These are phyloP conservation scores for Lytechinus variegatus DNA, from an alignment of 35 echinoderm and acorn worm genomes.

Conservation along the genomic window DNA sequence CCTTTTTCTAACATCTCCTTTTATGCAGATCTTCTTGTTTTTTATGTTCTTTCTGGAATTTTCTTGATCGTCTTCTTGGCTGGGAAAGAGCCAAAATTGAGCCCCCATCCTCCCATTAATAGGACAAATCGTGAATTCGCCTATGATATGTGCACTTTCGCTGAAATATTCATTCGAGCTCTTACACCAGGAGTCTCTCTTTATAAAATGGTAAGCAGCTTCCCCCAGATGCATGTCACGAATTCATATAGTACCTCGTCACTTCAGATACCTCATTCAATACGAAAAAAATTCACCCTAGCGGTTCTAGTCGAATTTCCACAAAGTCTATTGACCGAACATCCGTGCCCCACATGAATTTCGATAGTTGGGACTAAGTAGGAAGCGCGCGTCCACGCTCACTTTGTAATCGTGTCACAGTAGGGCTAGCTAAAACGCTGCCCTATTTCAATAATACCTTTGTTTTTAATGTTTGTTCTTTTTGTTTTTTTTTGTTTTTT, in stretches of 20 bases:
- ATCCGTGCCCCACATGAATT: neutral
- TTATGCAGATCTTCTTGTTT: no score
- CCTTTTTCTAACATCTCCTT: no score
- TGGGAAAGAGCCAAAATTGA: no score
- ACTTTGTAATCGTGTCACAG: neutral
- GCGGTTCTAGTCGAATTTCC: neutral
- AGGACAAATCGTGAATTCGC: no score
- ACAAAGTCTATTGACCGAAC: conserved; percentile 11
- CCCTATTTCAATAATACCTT: no score
- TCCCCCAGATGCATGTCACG: neutral
- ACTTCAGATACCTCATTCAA: neutral
- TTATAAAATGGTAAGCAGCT: neutral
- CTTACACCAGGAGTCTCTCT: neutral
- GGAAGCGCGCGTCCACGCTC: neutral
- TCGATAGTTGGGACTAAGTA: neutral
- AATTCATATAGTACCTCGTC: neutral
- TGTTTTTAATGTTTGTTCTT: no score
- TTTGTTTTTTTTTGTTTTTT: no score
- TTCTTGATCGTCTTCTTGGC: no score
- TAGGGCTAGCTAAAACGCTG: no score
- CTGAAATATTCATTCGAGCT: neutral
- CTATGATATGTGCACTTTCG: neutral
- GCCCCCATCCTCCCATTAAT: no score
- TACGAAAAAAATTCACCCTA: neutral
- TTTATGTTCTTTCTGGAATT: no score